phyloP scores from a whole-genome alignment of 2,113 vertebrate genomes.

The Piprites chloris region DNA sequence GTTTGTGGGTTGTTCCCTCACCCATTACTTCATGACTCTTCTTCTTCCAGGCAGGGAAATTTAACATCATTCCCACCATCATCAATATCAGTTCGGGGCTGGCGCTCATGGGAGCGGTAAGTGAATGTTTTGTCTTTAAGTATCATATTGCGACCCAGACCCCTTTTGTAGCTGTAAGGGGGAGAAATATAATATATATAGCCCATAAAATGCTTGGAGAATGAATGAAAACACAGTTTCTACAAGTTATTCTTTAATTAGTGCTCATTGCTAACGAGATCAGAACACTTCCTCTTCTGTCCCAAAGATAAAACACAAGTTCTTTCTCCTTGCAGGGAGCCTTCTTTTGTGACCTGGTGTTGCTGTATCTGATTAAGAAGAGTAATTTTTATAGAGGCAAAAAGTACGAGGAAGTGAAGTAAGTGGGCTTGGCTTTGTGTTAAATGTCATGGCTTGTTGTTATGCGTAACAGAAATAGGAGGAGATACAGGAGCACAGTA shows the following conservation, averaged over 20 bases:
- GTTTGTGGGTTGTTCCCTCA: neutral
- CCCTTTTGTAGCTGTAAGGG: accelerated
- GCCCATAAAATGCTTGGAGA: neutral
- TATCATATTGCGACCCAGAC: neutral
- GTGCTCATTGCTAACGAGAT: neutral
- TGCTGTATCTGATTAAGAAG: constrained; percentile 92
- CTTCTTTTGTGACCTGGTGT: constrained; percentile 91
- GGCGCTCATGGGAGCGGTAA: constrained; percentile 90
- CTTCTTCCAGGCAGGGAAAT: constrained; percentile 89
- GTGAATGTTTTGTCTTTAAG: constrained; percentile 48
- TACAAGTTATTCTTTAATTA: neutral
- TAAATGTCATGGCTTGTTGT: neutral
- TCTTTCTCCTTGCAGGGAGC: constrained; percentile 79
- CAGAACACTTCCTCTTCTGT: neutral
- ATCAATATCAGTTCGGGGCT: constrained; percentile 91
- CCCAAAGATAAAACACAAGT: neutral
- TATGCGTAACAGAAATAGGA: neutral
- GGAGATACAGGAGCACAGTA: neutral
- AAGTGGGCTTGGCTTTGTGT: constrained; percentile 35
- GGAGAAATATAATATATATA: neutral
- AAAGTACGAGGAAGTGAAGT: constrained; percentile 94
- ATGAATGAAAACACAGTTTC: neutral
- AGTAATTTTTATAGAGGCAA: constrained; percentile 90
- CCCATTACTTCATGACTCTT: neutral
- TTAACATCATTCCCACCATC: constrained; percentile 90